Conservation (phyloP, 2,113 vertebrate species). For the Gulo gulo region DNA sequence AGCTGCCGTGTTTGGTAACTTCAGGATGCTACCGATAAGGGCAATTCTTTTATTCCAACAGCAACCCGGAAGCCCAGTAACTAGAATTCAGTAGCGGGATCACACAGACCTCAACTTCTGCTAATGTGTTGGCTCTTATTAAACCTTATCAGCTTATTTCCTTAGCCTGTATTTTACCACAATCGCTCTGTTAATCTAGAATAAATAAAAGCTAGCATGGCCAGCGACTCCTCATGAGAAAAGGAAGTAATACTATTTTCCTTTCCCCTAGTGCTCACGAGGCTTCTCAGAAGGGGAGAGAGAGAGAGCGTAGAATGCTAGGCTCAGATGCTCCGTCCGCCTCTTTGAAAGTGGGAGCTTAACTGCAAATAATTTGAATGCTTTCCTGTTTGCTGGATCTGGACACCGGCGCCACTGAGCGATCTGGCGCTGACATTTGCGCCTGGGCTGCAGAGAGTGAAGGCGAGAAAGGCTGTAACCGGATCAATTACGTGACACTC, state of each 20-base stretch:
- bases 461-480: no score
- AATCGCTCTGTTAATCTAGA: neutral
- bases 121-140: accelerated
- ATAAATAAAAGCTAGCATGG: accelerated
- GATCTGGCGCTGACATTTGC: accelerated
- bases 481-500: accelerated
- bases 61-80: accelerated
- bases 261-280: accelerated
- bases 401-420: accelerated
- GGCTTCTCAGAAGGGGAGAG: neutral
- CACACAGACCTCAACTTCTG: no score
- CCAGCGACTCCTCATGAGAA: accelerated
- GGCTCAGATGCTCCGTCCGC: accelerated
- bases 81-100: accelerated
- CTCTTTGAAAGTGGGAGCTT: neutral
- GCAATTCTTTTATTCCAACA: accelerated
- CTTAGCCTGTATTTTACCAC: neutral
- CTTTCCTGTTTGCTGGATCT: neutral
- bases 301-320: accelerated
- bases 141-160: neutral
- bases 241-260: accelerated
- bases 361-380: neutral
- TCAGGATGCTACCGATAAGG: accelerated
- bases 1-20: accelerated
- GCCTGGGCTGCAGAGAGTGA: neutral